Evolutionary conservation across 2,888 invertebrate genomes (phyloP).

Genomic region (Linyphia triangularis): DNA sequence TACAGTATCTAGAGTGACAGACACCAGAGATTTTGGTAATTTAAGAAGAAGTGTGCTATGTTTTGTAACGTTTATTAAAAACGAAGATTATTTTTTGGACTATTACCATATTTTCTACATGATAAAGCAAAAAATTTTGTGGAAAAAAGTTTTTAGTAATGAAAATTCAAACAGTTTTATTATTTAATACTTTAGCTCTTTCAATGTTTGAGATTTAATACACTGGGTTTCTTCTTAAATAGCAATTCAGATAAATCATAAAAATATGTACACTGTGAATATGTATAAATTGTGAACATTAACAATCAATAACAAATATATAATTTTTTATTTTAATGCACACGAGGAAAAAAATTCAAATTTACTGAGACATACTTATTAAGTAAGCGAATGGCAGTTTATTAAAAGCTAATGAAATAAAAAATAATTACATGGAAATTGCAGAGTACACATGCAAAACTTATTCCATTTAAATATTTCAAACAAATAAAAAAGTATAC

Average conservation of each 20-base stretch:
- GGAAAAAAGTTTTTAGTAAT: too few relatives aligned
- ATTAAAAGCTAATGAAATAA: neutral
- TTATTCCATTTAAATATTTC: too few relatives aligned
- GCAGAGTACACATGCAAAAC: neutral
- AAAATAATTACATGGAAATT: neutral
- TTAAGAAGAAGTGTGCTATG: too few relatives aligned
- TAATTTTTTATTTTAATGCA: constrained; percentile 45
- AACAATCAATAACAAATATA: constrained; percentile 23
- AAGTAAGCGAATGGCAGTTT: neutral
- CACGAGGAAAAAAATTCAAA: neutral
- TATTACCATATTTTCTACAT: too few relatives aligned
- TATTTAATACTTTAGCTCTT: too few relatives aligned
- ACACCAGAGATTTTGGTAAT: too few relatives aligned
- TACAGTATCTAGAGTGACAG: too few relatives aligned
- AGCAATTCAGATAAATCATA: neutral
- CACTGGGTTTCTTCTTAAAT: neutral
- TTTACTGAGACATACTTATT: neutral
- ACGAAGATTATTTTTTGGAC: too few relatives aligned
- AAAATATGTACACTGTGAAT: too few relatives aligned
- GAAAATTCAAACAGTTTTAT: too few relatives aligned
- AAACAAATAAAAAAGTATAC: neutral
- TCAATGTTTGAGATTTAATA: neutral
- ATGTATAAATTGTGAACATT: neutral
- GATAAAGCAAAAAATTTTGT: too few relatives aligned
- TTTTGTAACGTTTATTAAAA: too few relatives aligned